Evolutionary conservation across 2,888 invertebrate genomes (phyloP).

Genomic region (Plebejus argus): DNA sequence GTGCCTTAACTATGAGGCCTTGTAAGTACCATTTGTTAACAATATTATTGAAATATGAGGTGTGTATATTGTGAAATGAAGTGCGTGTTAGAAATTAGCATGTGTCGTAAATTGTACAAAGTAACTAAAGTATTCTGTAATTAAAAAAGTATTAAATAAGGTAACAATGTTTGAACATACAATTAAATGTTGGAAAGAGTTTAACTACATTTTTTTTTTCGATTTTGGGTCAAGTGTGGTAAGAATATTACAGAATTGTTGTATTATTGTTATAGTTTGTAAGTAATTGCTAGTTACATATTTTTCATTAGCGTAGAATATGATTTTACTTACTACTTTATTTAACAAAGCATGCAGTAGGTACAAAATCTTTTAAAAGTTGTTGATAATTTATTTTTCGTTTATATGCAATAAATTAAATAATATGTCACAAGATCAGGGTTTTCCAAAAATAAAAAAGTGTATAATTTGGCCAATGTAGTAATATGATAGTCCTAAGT

Average conservation of each 20-base stretch:
- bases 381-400: no score
- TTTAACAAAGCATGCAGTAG: not conserved
- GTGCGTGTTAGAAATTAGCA: conserved; percentile 19
- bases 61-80: conserved; percentile 44
- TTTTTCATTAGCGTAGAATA: not conserved
- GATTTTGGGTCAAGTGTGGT: not conserved
- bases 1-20: not conserved
- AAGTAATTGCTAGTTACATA: not conserved
- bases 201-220: not conserved
- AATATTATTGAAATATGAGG: not conserved
- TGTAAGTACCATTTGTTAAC: not conserved
- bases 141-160: not conserved
- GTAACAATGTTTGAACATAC: not conserved
- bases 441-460: not conserved
- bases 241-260: not conserved
- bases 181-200: conserved; percentile 13
- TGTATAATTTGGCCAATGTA: not conserved
- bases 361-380: no score
- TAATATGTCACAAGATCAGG: no score
- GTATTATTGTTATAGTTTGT: not conserved
- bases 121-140: not conserved
- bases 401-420: no score
- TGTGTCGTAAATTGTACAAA: conserved; percentile 23
- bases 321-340: not conserved
- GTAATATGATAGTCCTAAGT: not conserved